A percentile compares a stretch with the other conserved stretches of the same genome.
These are phyloP conservation scores for Tiphia femorata DNA, from an alignment of 2,888 invertebrate genomes.

Conservation along the genomic window DNA sequence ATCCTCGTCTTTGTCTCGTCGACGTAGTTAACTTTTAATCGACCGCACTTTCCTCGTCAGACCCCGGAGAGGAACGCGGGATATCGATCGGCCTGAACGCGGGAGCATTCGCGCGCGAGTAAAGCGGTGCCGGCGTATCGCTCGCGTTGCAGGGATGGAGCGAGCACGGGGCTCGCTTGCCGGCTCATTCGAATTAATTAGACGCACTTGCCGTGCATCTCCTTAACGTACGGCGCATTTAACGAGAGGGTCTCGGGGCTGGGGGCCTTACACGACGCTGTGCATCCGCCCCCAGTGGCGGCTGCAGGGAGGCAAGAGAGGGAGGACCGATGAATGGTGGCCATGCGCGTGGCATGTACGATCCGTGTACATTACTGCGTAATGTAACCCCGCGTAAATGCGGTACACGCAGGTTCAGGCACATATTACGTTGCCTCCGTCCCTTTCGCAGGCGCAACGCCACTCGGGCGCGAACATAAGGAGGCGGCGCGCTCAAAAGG, in stretches of 20 bases:
- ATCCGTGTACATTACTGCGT: constrained; percentile 38
- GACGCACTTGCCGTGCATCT: constrained; percentile 7
- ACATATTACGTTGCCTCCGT: constrained; percentile 24
- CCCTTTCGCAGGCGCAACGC: constrained; percentile 3
- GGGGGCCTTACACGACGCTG: constrained; percentile 27
- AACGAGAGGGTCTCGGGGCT: constrained; percentile 10
- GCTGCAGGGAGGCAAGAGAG: constrained; percentile 18
- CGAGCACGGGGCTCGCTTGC: background rate
- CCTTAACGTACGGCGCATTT: constrained; percentile 18
- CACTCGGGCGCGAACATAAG: background rate
- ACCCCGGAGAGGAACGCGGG: constrained; percentile 1
- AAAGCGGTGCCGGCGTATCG: too few species aligned
- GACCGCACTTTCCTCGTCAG: too few species aligned
- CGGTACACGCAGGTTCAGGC: constrained; percentile 32
- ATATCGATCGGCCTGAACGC: background rate
- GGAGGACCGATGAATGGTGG: constrained; percentile 46
- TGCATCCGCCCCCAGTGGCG: constrained; percentile 19
- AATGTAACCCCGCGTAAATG: constrained; percentile 26
- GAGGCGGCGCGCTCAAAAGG: constrained; percentile 17
- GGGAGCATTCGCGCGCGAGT: too few species aligned
- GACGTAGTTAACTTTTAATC: too few species aligned
- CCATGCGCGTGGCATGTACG: constrained; percentile 25
- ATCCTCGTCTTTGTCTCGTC: too few species aligned
- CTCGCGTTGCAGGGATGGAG: background rate
- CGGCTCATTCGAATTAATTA: constrained; percentile 16